Evolutionary conservation across 1,140 invertebrate species (phyloP).

Genomic region (Ips nitidus): DNA sequence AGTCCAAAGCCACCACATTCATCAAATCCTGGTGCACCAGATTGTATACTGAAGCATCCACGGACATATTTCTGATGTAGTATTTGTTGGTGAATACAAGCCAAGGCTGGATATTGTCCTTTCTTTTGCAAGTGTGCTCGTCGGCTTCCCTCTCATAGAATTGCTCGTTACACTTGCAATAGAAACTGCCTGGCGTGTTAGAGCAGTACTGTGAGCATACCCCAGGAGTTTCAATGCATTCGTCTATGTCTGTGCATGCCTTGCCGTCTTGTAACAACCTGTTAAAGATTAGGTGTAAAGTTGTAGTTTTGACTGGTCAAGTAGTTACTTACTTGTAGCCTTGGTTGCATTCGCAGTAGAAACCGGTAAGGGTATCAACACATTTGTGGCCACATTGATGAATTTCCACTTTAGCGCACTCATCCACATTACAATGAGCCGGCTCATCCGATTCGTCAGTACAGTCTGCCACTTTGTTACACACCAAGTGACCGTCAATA

Average conservation of each 20-base stretch:
- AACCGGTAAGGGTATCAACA: constrained; percentile 88
- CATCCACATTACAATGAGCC: constrained; percentile 91
- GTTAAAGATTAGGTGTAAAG: neutral
- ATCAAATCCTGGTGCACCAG: constrained; percentile 93
- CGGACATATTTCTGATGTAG: constrained; percentile 93
- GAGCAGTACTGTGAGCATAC: constrained; percentile 94
- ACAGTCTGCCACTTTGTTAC: constrained; percentile 94
- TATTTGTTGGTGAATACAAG: constrained; percentile 97
- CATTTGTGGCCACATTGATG: constrained; percentile 96
- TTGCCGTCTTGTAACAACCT: constrained; percentile 79
- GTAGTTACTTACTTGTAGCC: constrained; percentile 76
- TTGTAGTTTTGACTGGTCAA: neutral
- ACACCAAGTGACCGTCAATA: constrained; percentile 83
- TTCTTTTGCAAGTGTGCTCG: constrained; percentile 87
- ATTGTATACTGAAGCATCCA: constrained; percentile 82
- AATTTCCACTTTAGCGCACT: constrained; percentile 86
- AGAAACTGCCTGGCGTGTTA: constrained; percentile 93
- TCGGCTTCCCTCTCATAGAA: constrained; percentile 88
- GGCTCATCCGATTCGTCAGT: constrained; percentile 93
- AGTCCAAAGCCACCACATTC: constrained; percentile 95
- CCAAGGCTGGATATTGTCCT: constrained; percentile 83
- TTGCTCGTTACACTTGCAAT: constrained; percentile 93
- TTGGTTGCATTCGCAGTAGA: constrained; percentile 91
- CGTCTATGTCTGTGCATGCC: constrained; percentile 90
- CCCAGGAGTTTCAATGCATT: constrained; percentile 87